Conservation (phyloP, 2,113 vertebrate species). For the Phaethornis superciliosus region DNA sequence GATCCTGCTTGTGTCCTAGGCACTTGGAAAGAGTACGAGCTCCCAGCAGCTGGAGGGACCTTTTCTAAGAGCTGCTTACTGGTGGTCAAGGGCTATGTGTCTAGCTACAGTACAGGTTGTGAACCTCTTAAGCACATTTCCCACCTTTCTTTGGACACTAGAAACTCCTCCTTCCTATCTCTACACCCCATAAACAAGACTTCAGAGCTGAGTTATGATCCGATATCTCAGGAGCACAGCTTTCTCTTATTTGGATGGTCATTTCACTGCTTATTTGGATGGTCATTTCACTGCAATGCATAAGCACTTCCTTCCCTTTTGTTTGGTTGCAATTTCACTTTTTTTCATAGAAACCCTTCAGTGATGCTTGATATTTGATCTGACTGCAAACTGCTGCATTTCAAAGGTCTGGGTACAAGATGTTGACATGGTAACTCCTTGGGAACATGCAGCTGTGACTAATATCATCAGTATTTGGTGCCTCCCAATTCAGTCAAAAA, state of each 20-base stretch:
- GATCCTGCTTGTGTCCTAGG: background rate
- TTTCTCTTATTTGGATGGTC: background rate
- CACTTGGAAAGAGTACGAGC: background rate
- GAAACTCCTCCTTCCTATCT: background rate
- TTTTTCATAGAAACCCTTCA: background rate
- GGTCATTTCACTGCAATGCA: background rate
- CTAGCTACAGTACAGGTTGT: background rate
- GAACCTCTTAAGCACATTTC: background rate
- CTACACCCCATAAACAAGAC: background rate
- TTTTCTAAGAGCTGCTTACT: background rate
- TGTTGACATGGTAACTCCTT: conserved; percentile 22
- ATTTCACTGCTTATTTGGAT: background rate
- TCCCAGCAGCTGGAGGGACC: background rate
- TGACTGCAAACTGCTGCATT: background rate
- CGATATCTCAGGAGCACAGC: background rate
- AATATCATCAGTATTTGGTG: background rate
- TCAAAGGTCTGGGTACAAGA: conserved; percentile 17
- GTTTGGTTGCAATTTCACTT: background rate
- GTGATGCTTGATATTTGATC: conserved; percentile 10
- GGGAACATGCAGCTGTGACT: conserved; percentile 38
- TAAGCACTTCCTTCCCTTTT: background rate
- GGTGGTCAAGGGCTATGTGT: background rate
- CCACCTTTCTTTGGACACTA: background rate
- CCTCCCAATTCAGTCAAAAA: background rate
- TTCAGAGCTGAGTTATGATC: background rate